Conservation (phyloP, 2,797 vertebrate genomes). For the Zalophus californianus region DNA sequence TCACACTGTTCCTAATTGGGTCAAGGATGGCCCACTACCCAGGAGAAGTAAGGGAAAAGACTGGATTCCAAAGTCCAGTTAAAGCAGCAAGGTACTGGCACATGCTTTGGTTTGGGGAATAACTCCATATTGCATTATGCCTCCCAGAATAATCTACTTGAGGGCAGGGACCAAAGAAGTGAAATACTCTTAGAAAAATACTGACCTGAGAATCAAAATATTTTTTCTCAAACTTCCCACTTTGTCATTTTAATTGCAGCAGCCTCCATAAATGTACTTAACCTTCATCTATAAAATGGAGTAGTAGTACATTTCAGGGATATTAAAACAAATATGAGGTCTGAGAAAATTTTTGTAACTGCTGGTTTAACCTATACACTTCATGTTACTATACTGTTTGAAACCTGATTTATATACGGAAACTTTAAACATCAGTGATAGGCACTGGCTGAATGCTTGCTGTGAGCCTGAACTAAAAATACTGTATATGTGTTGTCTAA, state of each 20-base stretch:
- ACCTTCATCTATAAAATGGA: not conserved
- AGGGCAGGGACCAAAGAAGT: not conserved
- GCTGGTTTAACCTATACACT: not conserved
- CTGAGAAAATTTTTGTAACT: not conserved
- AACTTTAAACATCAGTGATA: not conserved
- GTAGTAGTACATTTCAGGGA: not conserved
- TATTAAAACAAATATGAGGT: conserved; percentile 16
- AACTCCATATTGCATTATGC: not conserved
- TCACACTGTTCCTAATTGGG: not conserved
- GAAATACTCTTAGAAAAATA: not conserved
- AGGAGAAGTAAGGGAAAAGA: not conserved
- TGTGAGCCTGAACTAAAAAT: not conserved
- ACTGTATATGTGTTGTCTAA: not conserved
- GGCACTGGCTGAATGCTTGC: not conserved
- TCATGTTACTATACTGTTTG: not conserved
- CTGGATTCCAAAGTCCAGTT: not conserved
- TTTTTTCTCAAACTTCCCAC: not conserved
- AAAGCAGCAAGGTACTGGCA: not conserved
- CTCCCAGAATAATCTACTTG: not conserved
- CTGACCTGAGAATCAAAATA: not conserved
- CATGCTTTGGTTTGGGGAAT: not conserved
- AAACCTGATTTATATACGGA: not conserved
- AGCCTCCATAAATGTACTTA: not conserved
- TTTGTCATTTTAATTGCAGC: conserved; percentile 26
- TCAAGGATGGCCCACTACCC: not conserved